Evolutionary conservation across 2,888 invertebrate species (phyloP).

Genomic region (Ochropacha duplaris): DNA sequence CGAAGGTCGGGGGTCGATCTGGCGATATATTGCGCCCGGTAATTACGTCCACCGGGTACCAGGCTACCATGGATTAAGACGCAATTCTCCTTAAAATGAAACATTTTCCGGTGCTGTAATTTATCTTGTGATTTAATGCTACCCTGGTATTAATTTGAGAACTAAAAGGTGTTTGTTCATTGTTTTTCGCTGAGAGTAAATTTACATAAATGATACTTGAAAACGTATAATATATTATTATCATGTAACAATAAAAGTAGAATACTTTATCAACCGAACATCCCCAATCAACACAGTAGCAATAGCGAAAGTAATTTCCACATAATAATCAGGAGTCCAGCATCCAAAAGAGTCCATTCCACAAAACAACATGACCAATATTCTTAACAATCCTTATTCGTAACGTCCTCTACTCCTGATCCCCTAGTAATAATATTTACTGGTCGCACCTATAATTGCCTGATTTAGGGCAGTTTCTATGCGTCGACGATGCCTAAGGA

Average conservation of each 20-base stretch:
- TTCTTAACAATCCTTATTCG: slow-evolving; percentile 31
- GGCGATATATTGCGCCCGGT: slow-evolving; percentile 69
- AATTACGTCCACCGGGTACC: slow-evolving; percentile 72
- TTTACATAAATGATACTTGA: not conserved
- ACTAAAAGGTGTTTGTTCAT: slow-evolving; percentile 27
- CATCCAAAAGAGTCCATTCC: slow-evolving; percentile 33
- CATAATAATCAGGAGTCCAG: slow-evolving; percentile 28
- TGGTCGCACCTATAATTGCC: slow-evolving; percentile 80
- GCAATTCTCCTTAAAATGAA: slow-evolving; percentile 69
- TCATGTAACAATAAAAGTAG: not conserved
- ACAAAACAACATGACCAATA: slow-evolving; percentile 29
- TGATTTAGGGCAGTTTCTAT: slow-evolving; percentile 80
- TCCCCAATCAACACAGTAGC: slow-evolving; percentile 9
- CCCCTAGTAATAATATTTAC: slow-evolving; percentile 75
- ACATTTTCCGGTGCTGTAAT: slow-evolving; percentile 60
- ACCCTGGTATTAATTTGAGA: slow-evolving; percentile 37
- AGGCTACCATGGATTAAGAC: slow-evolving; percentile 67
- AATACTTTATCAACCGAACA: not conserved
- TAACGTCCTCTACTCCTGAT: slow-evolving; percentile 44
- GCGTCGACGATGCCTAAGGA: slow-evolving; percentile 65
- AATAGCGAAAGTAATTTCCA: slow-evolving; percentile 29
- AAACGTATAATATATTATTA: too few relatives aligned
- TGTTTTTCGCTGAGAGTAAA: slow-evolving; percentile 10
- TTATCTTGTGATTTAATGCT: slow-evolving; percentile 55
- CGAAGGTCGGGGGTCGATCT: slow-evolving; percentile 45